Conservation (phyloP, 2,888 invertebrate genomes). For the Rhyacophila evoluta region DNA sequence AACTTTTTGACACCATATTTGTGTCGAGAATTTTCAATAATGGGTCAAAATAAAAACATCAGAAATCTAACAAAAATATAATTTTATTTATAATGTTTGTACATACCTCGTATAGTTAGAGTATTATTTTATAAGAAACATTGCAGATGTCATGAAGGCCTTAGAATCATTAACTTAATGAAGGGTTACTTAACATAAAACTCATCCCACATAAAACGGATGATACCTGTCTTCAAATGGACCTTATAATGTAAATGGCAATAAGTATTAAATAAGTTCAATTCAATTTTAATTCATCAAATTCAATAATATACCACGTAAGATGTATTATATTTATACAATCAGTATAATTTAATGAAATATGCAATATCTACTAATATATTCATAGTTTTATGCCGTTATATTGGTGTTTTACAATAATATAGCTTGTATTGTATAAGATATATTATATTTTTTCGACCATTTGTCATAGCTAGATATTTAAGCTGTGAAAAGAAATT, state of each 20-base stretch:
- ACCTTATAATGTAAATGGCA: neutral
- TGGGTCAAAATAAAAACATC: neutral
- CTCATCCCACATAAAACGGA: neutral
- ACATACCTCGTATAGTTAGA: conserved; percentile 42
- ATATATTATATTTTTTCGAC: too few relatives aligned
- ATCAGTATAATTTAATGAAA: too few relatives aligned
- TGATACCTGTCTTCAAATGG: conserved; percentile 1
- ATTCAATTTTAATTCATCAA: neutral
- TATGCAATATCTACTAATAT: neutral
- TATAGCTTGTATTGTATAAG: neutral
- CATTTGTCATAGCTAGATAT: too few relatives aligned
- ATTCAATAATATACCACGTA: too few relatives aligned
- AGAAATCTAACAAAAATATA: conserved; percentile 45
- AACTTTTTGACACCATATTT: too few relatives aligned
- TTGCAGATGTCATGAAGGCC: conserved; percentile 48
- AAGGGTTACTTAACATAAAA: neutral
- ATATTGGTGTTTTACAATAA: neutral
- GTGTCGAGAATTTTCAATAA: too few relatives aligned
- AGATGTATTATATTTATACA: too few relatives aligned
- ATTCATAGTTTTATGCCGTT: neutral
- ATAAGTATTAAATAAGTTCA: neutral
- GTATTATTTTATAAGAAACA: conserved; percentile 38
- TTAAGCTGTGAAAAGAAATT: too few relatives aligned
- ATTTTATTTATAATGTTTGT: conserved; percentile 50
- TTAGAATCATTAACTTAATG: conserved; percentile 30